phyloP scores from a whole-genome alignment of 2,797 vertebrate species.

The Triplophysa yarkandensis region DNA sequence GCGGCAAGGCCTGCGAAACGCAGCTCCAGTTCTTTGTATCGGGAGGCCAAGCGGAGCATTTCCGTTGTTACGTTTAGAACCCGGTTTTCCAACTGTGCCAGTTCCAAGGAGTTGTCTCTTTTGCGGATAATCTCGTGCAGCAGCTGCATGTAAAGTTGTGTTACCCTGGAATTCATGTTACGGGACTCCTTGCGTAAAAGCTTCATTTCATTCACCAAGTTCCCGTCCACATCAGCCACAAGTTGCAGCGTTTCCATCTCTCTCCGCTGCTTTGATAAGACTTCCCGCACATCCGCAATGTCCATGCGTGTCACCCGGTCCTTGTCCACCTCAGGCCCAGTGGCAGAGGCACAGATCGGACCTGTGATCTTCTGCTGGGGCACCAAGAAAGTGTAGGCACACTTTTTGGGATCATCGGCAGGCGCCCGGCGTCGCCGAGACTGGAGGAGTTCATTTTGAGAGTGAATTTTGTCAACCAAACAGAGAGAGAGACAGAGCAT shows the following conservation, averaged over 20 bases:
- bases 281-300: conserved; percentile 91
- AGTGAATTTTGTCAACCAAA: conserved; percentile 66
- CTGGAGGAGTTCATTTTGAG: conserved; percentile 69
- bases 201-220: conserved; percentile 97
- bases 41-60: conserved; percentile 90
- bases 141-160: conserved; percentile 98
- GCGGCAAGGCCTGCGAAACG: conserved; percentile 87
- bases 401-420: conserved; percentile 79
- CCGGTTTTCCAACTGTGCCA: conserved; percentile 95
- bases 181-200: conserved; percentile 95
- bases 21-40: conserved; percentile 90
- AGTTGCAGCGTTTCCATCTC: conserved; percentile 94
- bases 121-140: conserved; percentile 98
- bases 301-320: conserved; percentile 95
- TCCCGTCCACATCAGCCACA: conserved; percentile 95
- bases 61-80: conserved; percentile 96
- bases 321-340: conserved; percentile 80
- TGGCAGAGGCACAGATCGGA: conserved; percentile 92
- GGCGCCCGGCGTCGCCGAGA: conserved; percentile 65
- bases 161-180: conserved; percentile 99
- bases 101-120: conserved; percentile 94
- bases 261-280: conserved; percentile 88
- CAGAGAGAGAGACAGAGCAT: conserved; percentile 80
- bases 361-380: conserved; percentile 96
- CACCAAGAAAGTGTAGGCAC: conserved; percentile 94